phyloP scores from a whole-genome alignment of 2,888 invertebrate genomes.

The Tetragnatha montana region DNA sequence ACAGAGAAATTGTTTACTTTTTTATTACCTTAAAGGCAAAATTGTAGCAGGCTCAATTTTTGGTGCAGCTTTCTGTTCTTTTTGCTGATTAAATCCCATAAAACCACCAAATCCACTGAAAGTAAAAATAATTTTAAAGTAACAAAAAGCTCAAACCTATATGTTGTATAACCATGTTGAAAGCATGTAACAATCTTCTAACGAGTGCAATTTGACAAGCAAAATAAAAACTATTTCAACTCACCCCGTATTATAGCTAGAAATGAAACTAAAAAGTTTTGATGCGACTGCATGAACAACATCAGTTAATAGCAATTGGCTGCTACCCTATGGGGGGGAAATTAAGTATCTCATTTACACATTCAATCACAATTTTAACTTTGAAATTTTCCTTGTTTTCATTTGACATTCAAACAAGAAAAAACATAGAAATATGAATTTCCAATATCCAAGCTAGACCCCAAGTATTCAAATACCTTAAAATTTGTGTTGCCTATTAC shows the following conservation, averaged over 20 bases:
- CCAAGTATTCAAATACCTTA: background rate
- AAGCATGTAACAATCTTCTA: background rate
- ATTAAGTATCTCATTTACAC: too few relatives aligned
- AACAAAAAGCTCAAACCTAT: background rate
- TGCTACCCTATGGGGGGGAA: constrained; percentile 80
- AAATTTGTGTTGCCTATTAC: background rate
- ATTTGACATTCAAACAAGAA: too few relatives aligned
- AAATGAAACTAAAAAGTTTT: constrained; percentile 82
- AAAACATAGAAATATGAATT: too few relatives aligned
- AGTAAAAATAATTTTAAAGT: background rate
- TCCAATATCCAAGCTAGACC: background rate
- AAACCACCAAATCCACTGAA: constrained; percentile 64
- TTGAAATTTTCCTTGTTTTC: too few relatives aligned
- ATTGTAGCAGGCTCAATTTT: constrained; percentile 82
- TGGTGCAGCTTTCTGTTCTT: constrained; percentile 72
- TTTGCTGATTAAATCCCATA: constrained; percentile 57
- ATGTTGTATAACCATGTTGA: background rate
- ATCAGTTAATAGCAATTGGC: constrained; percentile 88
- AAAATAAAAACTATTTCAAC: constrained; percentile 6
- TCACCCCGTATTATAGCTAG: constrained; percentile 76
- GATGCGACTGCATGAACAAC: constrained; percentile 94
- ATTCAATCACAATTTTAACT: too few relatives aligned
- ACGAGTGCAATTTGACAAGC: background rate
- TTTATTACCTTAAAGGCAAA: constrained; percentile 81
- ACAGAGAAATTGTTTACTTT: too few relatives aligned